phyloP scores from a whole-genome alignment of 2,888 invertebrate genomes.

The Pardosa pseudoannulata region DNA sequence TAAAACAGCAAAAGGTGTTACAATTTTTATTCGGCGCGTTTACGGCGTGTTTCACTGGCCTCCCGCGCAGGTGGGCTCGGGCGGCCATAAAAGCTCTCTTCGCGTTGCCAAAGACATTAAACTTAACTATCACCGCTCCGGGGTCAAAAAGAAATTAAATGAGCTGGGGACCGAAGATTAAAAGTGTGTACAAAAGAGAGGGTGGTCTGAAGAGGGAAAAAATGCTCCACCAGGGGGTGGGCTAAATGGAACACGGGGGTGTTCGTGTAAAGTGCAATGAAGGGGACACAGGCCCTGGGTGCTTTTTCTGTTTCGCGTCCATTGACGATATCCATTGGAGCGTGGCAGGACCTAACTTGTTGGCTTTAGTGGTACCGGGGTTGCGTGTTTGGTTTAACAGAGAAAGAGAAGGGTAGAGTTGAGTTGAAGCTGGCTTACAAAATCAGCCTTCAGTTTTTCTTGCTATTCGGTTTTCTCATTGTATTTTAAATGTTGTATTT shows the following conservation, averaged over 20 bases:
- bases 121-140: constrained; percentile 30
- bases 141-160: constrained; percentile 55
- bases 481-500: no score
- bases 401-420: neutral
- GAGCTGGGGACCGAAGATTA: constrained; percentile 56
- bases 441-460: no score
- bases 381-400: neutral
- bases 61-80: constrained; percentile 4
- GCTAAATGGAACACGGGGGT: constrained; percentile 48
- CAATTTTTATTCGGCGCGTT: neutral
- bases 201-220: constrained; percentile 28
- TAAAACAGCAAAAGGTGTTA: neutral
- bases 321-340: constrained; percentile 48
- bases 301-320: constrained; percentile 28
- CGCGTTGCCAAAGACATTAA: constrained; percentile 35
- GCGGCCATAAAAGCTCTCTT: neutral
- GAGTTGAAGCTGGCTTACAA: no score
- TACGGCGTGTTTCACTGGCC: neutral
- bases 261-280: constrained; percentile 66
- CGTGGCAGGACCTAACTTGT: constrained; percentile 61
- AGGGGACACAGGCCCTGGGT: constrained; percentile 32
- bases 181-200: constrained; percentile 57
- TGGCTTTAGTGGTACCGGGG: constrained; percentile 40
- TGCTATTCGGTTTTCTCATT: no score
- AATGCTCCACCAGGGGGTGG: constrained; percentile 21